phyloP scores from a whole-genome alignment of 2,113 vertebrate species.

The Xyliphius kryptos region DNA sequence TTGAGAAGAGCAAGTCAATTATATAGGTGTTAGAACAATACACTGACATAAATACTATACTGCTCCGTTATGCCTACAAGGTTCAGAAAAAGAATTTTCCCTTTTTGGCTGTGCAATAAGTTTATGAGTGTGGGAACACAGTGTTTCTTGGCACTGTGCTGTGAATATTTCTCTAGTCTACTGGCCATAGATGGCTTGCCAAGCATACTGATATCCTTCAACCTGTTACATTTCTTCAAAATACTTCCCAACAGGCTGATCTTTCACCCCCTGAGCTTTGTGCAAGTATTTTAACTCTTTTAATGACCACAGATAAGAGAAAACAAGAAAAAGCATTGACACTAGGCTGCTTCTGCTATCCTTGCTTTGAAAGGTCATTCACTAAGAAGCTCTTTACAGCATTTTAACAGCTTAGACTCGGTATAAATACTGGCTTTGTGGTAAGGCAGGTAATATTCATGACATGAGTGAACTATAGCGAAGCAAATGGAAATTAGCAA shows the following conservation, averaged over 20 bases:
- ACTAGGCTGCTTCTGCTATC: too few species aligned
- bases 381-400: constrained; percentile 59
- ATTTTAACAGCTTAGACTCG: constrained; percentile 39
- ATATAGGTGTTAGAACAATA: background rate
- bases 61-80: background rate
- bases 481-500: constrained; percentile 1
- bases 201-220: constrained; percentile 47
- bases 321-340: constrained; percentile 59
- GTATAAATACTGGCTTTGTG: constrained; percentile 27
- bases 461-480: constrained; percentile 17
- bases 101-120: constrained; percentile 19
- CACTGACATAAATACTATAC: background rate
- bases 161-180: constrained; percentile 41
- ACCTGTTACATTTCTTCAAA: constrained; percentile 54
- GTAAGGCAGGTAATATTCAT: constrained; percentile 29
- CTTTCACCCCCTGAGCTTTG: constrained; percentile 46
- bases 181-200: constrained; percentile 59
- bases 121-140: constrained; percentile 40
- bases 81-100: constrained; percentile 18
- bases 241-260: constrained; percentile 51
- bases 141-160: constrained; percentile 42
- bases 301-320: constrained; percentile 66
- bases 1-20: too few species aligned
- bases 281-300: constrained; percentile 67
- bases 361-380: constrained; percentile 59